Evolutionary conservation across 1,140 invertebrate genomes (phyloP), one percentile per base, ranked within the genome.

Genomic region (Choristoneura fumiferana): DNA sequence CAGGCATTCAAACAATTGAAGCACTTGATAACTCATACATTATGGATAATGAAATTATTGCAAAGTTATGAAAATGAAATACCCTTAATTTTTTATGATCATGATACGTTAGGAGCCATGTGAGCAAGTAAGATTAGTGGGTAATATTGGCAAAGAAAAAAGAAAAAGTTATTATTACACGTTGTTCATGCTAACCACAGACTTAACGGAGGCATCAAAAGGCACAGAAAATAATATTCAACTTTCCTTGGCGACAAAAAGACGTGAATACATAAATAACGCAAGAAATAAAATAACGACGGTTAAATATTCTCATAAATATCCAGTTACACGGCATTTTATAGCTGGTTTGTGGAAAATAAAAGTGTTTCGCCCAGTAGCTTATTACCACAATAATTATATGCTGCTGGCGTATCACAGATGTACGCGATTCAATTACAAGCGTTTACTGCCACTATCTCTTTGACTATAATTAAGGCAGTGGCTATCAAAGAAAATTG

Each of bases 311-410:
- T 49, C 40, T 49, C 43, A 49, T 49, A 49, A 49, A 49, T 18
- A 49, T 49, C 43, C 43, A 49, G 43, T 49, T 49, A 49, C 43
- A 49, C 43, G 43, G 43, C 43, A 49, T 49, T 49, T 49, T 49
- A 49, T 49, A 49, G 43, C 43, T 18, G 29, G 43, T 29, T 22
- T 17, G 10, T 29, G 17, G 22, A 49, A 49, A 49, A 49, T 22
- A 49, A 49, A 22, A 49, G 43, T 22, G 12, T 49, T 49, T 49
- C 18, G 29, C 43, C 43, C 43, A 22, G 43, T 49, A 49, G 43
- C 43, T 49, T 49, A 49, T 49, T 49, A 49, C 17, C 0, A n/a
- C 43, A 18, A 17, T 49, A 49, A 49, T 49, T 49, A n/a, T 49
- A 49, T 45, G 40, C 43, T 18, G 43, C 43, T 6, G 43, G 43